Conservation (phyloP, 2,113 vertebrate genomes). For the Phyllostomus hastatus region DNA sequence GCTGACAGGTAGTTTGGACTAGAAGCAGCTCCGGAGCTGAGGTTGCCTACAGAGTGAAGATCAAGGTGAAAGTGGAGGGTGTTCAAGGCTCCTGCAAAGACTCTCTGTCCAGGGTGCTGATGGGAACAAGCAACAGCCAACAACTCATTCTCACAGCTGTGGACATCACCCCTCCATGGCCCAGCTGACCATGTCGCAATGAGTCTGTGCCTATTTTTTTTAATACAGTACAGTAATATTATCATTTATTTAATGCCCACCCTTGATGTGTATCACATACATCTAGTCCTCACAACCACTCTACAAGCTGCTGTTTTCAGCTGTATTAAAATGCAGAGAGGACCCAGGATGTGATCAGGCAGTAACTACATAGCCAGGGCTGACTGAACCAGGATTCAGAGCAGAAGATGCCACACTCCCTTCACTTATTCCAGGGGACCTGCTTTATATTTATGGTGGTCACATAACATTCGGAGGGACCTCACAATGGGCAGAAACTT, state of each 20-base stretch:
- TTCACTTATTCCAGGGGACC: neutral
- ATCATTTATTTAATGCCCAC: neutral
- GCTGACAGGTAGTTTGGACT: neutral
- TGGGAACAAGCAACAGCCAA: neutral
- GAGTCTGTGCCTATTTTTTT: neutral
- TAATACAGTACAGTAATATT: neutral
- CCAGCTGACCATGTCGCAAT: neutral
- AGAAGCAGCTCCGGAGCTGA: too few species aligned
- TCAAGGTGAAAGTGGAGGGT: neutral
- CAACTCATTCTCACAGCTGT: accelerated
- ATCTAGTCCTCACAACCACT: neutral
- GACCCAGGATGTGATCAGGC: neutral
- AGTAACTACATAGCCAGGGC: neutral
- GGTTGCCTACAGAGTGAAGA: neutral
- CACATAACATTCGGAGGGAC: neutral
- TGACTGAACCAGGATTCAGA: neutral
- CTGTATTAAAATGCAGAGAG: neutral
- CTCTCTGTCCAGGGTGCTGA: neutral
- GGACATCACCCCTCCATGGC: neutral
- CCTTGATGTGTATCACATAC: neutral
- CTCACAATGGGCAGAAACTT: neutral
- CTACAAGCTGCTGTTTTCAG: neutral
- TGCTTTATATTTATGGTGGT: too few species aligned
- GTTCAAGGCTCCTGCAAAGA: neutral
- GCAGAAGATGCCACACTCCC: neutral